Evolutionary conservation across 2,888 invertebrate species (phyloP).

Genomic region (Meta bourneti): DNA sequence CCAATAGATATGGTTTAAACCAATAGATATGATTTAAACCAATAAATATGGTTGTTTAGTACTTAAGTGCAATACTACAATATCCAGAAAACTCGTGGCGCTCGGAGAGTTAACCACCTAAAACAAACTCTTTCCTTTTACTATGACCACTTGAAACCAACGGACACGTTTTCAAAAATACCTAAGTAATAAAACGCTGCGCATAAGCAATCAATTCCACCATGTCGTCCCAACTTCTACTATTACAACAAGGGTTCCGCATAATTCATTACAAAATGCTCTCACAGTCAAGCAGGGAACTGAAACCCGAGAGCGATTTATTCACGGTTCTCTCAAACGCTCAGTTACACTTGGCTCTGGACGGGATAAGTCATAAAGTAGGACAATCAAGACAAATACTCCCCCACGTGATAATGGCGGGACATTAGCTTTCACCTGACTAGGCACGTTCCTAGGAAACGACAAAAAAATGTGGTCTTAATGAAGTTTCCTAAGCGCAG

Average conservation of each 20-base stretch:
- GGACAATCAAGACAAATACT: slow-evolving; percentile 35
- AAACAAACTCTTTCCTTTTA: no score
- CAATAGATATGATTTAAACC: no score
- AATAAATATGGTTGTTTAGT: no score
- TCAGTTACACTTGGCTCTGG: neutral
- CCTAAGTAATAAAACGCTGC: neutral
- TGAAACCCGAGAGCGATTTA: neutral
- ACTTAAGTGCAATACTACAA: no score
- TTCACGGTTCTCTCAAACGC: neutral
- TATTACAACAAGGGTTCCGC: neutral
- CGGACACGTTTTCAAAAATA: neutral
- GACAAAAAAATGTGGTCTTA: neutral
- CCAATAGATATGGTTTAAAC: no score
- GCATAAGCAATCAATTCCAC: neutral
- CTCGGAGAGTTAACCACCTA: no score
- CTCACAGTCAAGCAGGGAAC: neutral
- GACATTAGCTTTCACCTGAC: slow-evolving; percentile 18
- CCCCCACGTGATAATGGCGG: slow-evolving; percentile 3
- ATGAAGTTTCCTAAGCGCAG: slow-evolving; percentile 21
- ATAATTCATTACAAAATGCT: neutral
- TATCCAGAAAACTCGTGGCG: no score
- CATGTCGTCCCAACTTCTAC: neutral
- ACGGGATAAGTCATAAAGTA: slow-evolving; percentile 7
- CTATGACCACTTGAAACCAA: neutral
- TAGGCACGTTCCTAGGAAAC: neutral